Conservation (phyloP, 2,797 vertebrate species). For the Sebastes steindachneri region DNA sequence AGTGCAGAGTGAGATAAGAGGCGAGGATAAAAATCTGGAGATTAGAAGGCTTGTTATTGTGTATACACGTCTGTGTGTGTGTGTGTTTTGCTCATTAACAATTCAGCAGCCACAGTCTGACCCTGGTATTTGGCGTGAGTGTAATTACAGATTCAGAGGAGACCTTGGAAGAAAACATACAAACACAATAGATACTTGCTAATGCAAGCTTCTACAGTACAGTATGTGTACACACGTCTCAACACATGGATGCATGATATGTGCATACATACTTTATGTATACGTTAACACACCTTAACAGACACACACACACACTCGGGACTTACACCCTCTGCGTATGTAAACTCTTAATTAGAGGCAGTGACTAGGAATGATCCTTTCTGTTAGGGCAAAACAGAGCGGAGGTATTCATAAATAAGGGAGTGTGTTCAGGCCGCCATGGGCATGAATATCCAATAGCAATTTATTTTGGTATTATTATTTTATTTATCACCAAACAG, state of each 20-base stretch:
- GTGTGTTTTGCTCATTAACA: slow-evolving; percentile 38
- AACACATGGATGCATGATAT: neutral
- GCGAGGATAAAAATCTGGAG: slow-evolving; percentile 58
- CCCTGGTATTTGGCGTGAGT: slow-evolving; percentile 58
- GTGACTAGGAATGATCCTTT: slow-evolving; percentile 46
- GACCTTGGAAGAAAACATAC: slow-evolving; percentile 50
- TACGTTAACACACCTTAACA: neutral
- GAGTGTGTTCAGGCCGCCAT: slow-evolving; percentile 15
- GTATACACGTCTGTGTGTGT: neutral
- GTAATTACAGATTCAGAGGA: slow-evolving; percentile 65
- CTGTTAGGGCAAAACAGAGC: slow-evolving; percentile 39
- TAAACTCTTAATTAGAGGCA: slow-evolving; percentile 61
- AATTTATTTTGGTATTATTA: slow-evolving; percentile 29
- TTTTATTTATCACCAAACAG: slow-evolving; percentile 12
- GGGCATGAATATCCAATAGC: slow-evolving; percentile 46
- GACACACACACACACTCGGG: neutral
- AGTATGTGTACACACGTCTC: neutral
- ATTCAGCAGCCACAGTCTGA: slow-evolving; percentile 60
- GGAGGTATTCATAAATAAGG: slow-evolving; percentile 51
- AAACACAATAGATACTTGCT: slow-evolving; percentile 14
- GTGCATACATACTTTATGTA: neutral
- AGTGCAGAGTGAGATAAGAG: slow-evolving; percentile 58
- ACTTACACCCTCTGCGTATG: slow-evolving; percentile 20
- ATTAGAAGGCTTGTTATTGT: slow-evolving; percentile 45
- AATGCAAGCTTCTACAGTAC: neutral